phyloP scores from a whole-genome alignment of 2,888 invertebrate genomes.

The Molanna angustata region DNA sequence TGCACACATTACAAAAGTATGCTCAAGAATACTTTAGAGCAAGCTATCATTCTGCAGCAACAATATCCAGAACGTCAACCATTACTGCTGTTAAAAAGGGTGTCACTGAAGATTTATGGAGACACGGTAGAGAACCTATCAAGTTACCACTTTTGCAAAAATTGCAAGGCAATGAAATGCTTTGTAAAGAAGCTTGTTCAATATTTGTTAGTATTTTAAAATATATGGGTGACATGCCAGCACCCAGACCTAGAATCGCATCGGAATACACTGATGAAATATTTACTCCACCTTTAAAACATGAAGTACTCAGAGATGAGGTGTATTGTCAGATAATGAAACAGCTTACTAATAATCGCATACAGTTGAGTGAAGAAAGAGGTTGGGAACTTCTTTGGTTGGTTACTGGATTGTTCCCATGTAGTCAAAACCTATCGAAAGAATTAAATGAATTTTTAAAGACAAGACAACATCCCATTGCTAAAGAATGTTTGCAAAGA shows the following conservation, averaged over 20 bases:
- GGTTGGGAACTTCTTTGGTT: conserved; percentile 97
- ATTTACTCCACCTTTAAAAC: conserved; percentile 72
- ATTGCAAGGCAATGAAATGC: conserved; percentile 65
- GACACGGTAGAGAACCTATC: conserved; percentile 76
- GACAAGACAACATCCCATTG: conserved; percentile 70
- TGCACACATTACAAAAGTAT: conserved; percentile 82
- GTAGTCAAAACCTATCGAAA: conserved; percentile 70
- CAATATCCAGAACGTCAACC: conserved; percentile 61
- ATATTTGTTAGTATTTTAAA: conserved; percentile 72
- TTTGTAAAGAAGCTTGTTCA: conserved; percentile 69
- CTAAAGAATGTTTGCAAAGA: conserved; percentile 77
- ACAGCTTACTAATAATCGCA: conserved; percentile 86
- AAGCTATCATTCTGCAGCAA: conserved; percentile 44
- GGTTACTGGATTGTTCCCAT: conserved; percentile 80
- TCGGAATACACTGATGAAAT: conserved; percentile 89
- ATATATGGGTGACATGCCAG: conserved; percentile 91
- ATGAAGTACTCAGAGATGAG: conserved; percentile 81
- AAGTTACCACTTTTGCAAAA: conserved; percentile 79
- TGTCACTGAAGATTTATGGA: conserved; percentile 75
- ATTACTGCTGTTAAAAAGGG: conserved; percentile 64
- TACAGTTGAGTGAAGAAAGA: conserved; percentile 80
- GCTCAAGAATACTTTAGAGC: conserved; percentile 78
- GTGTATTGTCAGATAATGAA: conserved; percentile 93
- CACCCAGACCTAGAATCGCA: conserved; percentile 67
- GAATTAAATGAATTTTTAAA: conserved; percentile 75